Conservation (phyloP, 2,888 invertebrate genomes). For the Mesorhabditis belari region DNA sequence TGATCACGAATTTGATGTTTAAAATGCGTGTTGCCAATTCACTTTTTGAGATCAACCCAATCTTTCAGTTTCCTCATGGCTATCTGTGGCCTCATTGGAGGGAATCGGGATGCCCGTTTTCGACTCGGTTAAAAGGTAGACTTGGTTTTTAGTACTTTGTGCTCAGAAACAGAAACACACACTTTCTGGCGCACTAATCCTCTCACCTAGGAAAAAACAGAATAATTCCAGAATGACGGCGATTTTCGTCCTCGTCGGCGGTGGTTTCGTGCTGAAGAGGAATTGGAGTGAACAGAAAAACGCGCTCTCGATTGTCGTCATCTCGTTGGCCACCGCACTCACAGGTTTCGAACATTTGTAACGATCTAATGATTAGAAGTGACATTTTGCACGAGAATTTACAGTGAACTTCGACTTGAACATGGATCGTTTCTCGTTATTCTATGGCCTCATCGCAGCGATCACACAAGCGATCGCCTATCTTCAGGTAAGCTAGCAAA, state of each 20-base stretch:
- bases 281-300: not conserved
- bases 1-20: too few relatives aligned
- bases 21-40: too few relatives aligned
- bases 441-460: conserved; percentile 39
- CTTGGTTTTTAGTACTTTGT: conserved; percentile 55
- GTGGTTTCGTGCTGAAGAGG: not conserved
- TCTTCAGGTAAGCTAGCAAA: conserved; percentile 3
- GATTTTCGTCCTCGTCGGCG: not conserved
- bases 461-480: conserved; percentile 27
- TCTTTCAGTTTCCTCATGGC: conserved; percentile 55
- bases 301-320: not conserved
- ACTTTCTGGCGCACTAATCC: too few relatives aligned
- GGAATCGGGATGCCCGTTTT: conserved; percentile 61
- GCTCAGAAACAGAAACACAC: too few relatives aligned
- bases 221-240: not conserved
- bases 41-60: too few relatives aligned
- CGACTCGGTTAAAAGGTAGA: conserved; percentile 59
- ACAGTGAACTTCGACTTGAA: conserved; percentile 41
- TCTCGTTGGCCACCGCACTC: not conserved
- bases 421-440: conserved; percentile 42
- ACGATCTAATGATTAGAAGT: too few relatives aligned
- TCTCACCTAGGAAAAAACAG: too few relatives aligned
- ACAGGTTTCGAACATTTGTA: too few relatives aligned
- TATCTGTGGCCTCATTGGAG: conserved; percentile 58
- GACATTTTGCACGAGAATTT: too few relatives aligned